These are phyloP conservation scores for Drosophila algonquin DNA, from an alignment of 2,888 invertebrate species.

Conservation along the genomic window DNA sequence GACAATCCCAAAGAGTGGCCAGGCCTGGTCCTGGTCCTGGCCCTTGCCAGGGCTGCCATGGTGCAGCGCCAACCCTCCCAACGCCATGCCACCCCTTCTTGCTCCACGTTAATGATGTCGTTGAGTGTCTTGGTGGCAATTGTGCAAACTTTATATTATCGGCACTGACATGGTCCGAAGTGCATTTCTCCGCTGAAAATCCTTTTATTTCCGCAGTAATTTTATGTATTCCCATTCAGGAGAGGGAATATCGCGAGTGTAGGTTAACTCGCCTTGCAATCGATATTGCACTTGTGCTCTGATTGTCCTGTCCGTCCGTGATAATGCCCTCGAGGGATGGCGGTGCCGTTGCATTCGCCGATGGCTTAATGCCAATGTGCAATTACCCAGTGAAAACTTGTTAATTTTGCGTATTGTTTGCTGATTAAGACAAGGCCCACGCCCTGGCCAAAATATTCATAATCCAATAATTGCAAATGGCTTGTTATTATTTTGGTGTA, in stretches of 20 bases:
- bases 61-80: slow-evolving; percentile 3
- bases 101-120: slow-evolving; percentile 60
- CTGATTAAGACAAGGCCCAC: neutral
- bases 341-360: neutral
- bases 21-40: neutral
- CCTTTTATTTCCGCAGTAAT: slow-evolving; percentile 41
- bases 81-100: neutral
- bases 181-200: slow-evolving; percentile 39
- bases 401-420: slow-evolving; percentile 28
- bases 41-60: slow-evolving; percentile 12
- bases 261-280: slow-evolving; percentile 26
- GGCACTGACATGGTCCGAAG: slow-evolving; percentile 35
- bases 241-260: neutral
- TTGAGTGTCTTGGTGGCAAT: slow-evolving; percentile 51
- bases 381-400: slow-evolving; percentile 39
- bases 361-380: slow-evolving; percentile 20
- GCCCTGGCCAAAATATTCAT: neutral
- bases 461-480: slow-evolving; percentile 35
- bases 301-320: slow-evolving; percentile 1
- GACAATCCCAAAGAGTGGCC: slow-evolving; percentile 16
- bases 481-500: slow-evolving; percentile 21
- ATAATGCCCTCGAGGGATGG: slow-evolving; percentile 4
- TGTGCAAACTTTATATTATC: slow-evolving; percentile 54
- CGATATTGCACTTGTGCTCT: slow-evolving; percentile 14
- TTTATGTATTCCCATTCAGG: slow-evolving; percentile 33